A percentile compares a stretch with the other conserved stretches of the same genome.
Evolutionary conservation across 1,140 invertebrate species (phyloP).

Genomic region (Sinonovacula constricta): DNA sequence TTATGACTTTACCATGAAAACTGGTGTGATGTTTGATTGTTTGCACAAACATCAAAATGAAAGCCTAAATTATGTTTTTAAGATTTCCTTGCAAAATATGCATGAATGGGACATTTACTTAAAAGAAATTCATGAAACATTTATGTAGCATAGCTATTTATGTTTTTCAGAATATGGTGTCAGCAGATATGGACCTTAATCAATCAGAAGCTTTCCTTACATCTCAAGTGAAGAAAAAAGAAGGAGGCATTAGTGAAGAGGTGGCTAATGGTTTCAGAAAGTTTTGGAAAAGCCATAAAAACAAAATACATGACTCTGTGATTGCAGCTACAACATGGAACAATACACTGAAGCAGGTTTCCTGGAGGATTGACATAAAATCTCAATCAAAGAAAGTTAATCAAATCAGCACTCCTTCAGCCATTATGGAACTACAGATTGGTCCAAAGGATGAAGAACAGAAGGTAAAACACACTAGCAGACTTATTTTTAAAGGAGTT

Average conservation of each 20-base stretch:
- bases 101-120: no score
- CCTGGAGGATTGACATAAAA: conserved; percentile 77
- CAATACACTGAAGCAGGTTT: conserved; percentile 72
- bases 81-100: no score
- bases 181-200: conserved; percentile 76
- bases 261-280: conserved; percentile 72
- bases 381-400: conserved; percentile 71
- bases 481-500: no score
- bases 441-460: conserved; percentile 45
- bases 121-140: no score
- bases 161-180: conserved; percentile 74
- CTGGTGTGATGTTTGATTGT: no score
- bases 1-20: no score
- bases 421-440: conserved; percentile 76
- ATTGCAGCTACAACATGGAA: conserved; percentile 74
- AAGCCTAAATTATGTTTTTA: no score
- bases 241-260: conserved; percentile 73
- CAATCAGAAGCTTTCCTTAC: conserved; percentile 75
- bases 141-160: background rate
- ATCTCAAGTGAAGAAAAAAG: conserved; percentile 73
- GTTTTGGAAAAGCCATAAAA: conserved; percentile 76
- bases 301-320: conserved; percentile 75
- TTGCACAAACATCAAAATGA: no score
- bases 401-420: conserved; percentile 73
- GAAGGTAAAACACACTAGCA: no score